phyloP scores from a whole-genome alignment of 2,113 vertebrate species.

The Melospiza georgiana region DNA sequence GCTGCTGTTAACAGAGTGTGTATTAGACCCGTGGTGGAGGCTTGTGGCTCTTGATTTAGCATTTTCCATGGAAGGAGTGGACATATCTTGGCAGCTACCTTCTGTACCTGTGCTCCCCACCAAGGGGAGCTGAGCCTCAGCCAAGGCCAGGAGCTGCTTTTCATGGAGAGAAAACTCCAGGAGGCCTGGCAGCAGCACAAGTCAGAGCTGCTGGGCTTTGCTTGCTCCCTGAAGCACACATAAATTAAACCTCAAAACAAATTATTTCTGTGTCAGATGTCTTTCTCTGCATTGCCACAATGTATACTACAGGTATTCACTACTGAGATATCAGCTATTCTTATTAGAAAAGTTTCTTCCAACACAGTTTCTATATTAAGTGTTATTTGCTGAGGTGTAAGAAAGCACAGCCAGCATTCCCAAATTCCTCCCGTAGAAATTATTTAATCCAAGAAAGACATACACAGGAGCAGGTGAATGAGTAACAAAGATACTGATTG shows the following conservation, averaged over 20 bases:
- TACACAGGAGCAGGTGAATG: background rate
- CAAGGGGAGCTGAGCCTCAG: background rate
- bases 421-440: background rate
- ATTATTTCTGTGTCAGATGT: background rate
- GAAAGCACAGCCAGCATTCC: background rate
- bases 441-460: background rate
- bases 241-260: background rate
- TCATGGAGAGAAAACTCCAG: background rate
- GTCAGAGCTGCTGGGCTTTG: background rate
- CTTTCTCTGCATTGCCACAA: background rate
- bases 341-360: background rate
- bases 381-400: background rate
- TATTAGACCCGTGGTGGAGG: accelerated
- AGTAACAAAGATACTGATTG: background rate
- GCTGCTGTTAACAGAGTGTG: background rate
- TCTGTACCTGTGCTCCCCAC: accelerated
- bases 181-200: background rate
- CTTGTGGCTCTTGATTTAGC: background rate
- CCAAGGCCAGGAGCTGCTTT: background rate
- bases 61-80: background rate
- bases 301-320: background rate
- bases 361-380: background rate
- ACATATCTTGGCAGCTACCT: background rate
- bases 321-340: background rate
- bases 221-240: background rate